A percentile compares a stretch with the other conserved stretches of the same genome.
These are phyloP conservation scores for Entelurus aequoreus DNA, from an alignment of 2,113 vertebrate genomes.

Conservation along the genomic window DNA sequence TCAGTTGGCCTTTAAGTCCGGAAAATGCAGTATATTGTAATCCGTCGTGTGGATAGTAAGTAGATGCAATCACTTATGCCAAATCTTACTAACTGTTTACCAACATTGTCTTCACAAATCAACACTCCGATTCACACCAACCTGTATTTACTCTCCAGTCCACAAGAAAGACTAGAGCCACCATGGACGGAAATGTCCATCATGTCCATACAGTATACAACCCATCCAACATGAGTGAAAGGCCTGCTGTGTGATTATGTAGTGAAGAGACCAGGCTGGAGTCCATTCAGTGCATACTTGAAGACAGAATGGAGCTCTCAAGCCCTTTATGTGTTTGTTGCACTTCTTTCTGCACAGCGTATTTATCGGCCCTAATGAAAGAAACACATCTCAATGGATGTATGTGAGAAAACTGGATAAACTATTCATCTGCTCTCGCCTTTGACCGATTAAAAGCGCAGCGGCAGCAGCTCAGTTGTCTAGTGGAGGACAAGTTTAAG, in stretches of 20 bases:
- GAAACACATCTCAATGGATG: slow-evolving; percentile 27
- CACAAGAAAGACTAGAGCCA: slow-evolving; percentile 10
- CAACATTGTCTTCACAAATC: neutral
- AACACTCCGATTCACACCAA: neutral
- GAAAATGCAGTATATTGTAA: too few species aligned
- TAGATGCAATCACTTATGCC: too few species aligned
- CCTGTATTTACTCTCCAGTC: slow-evolving; percentile 10
- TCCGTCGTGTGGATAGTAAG: too few species aligned
- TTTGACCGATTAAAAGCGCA: slow-evolving; percentile 33
- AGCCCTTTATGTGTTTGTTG: slow-evolving; percentile 21
- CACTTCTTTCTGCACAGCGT: slow-evolving; percentile 30
- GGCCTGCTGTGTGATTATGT: slow-evolving; percentile 34
- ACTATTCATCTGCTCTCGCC: slow-evolving; percentile 30
- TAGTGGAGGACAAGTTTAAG: slow-evolving; percentile 22
- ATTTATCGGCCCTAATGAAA: slow-evolving; percentile 41
- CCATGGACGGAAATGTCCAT: slow-evolving; percentile 20
- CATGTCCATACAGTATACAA: neutral
- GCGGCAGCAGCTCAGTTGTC: slow-evolving; percentile 20
- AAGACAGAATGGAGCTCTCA: slow-evolving; percentile 46
- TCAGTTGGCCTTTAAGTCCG: too few species aligned
- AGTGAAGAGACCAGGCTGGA: slow-evolving; percentile 37
- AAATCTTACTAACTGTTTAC: too few species aligned
- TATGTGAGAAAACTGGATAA: slow-evolving; percentile 25
- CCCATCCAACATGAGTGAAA: slow-evolving; percentile 27
- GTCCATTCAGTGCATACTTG: slow-evolving; percentile 50